Base-by-base conservation (phyloP, 2,888 invertebrate species). In the Drosophila anomalata region DNA sequence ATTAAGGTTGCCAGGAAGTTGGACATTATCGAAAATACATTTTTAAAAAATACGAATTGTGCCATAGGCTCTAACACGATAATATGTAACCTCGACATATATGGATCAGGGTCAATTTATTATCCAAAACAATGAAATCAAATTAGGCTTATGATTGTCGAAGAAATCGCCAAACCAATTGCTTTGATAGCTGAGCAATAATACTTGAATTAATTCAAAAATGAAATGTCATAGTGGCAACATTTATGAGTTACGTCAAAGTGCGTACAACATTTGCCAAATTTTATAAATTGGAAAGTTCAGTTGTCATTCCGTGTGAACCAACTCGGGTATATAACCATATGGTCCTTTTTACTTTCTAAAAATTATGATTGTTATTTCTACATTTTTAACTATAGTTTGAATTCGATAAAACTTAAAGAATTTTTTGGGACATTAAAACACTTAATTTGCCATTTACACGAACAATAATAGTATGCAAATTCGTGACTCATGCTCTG, bases 111-210 rank as follows among this genome's bases (percentile, higher is more conserved):
- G 78, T 73, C 78, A 58, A 26, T 41, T 24, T 51, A 59, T 70
- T 56, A 69, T 65, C 36, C 75, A 60, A 22, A 75, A 72, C 72
- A 78, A 80, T 78, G 70, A 71, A 66, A 62, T 66, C 63, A 79
- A 79, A 76, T 82, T 82, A 72, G 62, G 75, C 54, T 71, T 58
- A 70, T 55, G 63, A 67, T 77, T 74, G 74, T 67, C 61, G 54
- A 57, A 77, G 71, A 76, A 74, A 77, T 76, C 36, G 73, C 76
- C 62, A 78, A 62, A 50, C 77, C 74, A 73, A 81, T 81, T 76
- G 76, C 44, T 78, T 57, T 57, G 72, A 78, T 80, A 63, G 72
- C 48, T 58, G 50, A 39, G 53, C 47, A 58, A 24, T 59, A 56
- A 71, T 58, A 42, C 41, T 44, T 22, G 44, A 26, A 55, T 20